phyloP scores from a whole-genome alignment of 2,113 vertebrate genomes.

The Cephalopterus ornatus region DNA sequence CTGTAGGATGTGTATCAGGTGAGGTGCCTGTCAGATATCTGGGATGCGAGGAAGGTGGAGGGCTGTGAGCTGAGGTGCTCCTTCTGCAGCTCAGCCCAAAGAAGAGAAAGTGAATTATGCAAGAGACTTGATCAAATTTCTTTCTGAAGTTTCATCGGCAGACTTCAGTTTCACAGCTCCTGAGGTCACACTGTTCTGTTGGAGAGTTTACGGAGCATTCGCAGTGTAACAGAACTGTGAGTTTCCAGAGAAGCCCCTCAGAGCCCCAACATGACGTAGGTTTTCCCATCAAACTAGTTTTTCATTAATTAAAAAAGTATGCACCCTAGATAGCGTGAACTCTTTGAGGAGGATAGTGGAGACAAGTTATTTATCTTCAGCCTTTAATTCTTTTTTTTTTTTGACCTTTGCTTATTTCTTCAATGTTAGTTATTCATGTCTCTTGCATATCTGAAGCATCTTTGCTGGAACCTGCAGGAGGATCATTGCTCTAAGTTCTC shows the following conservation, averaged over 20 bases:
- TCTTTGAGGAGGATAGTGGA: neutral
- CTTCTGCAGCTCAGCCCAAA: neutral
- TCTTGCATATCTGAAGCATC: neutral
- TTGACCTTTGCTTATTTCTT: neutral
- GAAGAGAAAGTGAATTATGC: constrained; percentile 66
- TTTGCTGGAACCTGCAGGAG: neutral
- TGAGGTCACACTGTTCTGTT: neutral
- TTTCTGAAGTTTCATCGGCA: constrained; percentile 62
- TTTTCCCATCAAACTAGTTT: constrained; percentile 2
- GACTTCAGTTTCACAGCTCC: constrained; percentile 22
- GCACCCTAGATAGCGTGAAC: neutral
- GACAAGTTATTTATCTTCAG: neutral
- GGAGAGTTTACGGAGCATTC: neutral
- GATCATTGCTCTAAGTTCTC: neutral
- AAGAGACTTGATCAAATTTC: constrained; percentile 31
- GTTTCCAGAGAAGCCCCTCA: constrained; percentile 7
- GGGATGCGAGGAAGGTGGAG: neutral
- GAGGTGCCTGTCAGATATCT: neutral
- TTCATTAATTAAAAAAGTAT: constrained; percentile 14
- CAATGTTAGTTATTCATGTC: neutral
- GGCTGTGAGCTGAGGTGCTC: neutral
- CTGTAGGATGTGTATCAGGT: neutral
- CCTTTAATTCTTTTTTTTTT: neutral
- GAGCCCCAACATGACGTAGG: neutral
- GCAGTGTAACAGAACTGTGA: neutral